Conservation (phyloP, 2,888 invertebrate species). For the Limnephilus rhombicus region DNA sequence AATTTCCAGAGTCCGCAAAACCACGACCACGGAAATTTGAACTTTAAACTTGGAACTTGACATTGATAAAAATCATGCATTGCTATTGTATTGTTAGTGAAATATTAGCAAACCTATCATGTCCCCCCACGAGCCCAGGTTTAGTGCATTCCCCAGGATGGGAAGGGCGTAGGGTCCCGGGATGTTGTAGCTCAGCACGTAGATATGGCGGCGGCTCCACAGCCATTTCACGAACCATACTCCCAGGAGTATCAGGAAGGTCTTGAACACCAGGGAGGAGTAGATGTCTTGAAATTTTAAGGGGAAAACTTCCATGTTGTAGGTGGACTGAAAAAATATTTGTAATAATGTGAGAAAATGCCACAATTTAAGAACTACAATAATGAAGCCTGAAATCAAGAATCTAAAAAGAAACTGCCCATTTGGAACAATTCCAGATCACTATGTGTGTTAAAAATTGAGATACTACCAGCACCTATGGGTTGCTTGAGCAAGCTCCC, state of each 20-base stretch:
- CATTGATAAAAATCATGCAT: too few relatives aligned
- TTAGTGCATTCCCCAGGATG: conserved; percentile 41
- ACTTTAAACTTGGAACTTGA: too few relatives aligned
- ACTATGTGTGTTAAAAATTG: too few relatives aligned
- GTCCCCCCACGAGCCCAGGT: conserved; percentile 23
- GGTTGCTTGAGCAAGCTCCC: too few relatives aligned
- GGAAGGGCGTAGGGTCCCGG: conserved; percentile 51
- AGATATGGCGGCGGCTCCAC: conserved; percentile 48
- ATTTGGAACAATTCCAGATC: neutral
- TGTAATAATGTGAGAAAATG: neutral
- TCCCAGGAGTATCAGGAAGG: neutral
- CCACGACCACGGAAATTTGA: too few relatives aligned
- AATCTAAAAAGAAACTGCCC: neutral
- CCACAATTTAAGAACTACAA: neutral
- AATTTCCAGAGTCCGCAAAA: too few relatives aligned
- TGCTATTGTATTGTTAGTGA: neutral
- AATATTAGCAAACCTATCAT: neutral
- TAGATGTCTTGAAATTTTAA: neutral
- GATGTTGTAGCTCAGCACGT: conserved; percentile 42
- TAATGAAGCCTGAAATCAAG: neutral
- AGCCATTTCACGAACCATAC: conserved; percentile 25
- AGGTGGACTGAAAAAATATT: neutral
- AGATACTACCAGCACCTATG: too few relatives aligned
- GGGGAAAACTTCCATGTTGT: neutral
- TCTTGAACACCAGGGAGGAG: neutral